phyloP scores from a whole-genome alignment of 2,888 invertebrate genomes.

The Quadroppia sp. region DNA sequence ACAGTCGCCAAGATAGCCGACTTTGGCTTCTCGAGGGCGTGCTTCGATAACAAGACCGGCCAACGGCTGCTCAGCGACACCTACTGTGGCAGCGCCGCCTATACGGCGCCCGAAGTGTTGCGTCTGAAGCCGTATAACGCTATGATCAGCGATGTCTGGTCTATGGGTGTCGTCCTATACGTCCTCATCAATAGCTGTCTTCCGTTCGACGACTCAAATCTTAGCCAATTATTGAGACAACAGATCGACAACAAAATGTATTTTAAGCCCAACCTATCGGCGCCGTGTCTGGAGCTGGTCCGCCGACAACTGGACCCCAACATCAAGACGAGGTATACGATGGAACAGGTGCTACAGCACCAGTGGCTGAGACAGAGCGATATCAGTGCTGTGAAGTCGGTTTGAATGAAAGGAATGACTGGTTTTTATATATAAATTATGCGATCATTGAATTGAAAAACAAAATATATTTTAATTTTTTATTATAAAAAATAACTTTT shows the following conservation, averaged over 20 bases:
- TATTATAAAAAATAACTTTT: too few relatives aligned
- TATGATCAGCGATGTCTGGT: conserved; percentile 58
- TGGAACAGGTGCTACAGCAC: conserved; percentile 42
- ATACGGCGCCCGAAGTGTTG: conserved; percentile 79
- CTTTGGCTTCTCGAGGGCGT: conserved; percentile 62
- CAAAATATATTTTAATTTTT: too few relatives aligned
- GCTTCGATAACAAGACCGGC: conserved; percentile 46
- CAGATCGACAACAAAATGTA: not conserved
- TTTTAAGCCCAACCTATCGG: not conserved
- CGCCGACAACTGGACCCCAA: conserved; percentile 78
- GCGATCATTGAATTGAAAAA: too few relatives aligned
- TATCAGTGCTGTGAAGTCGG: too few relatives aligned
- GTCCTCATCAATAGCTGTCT: conserved; percentile 39
- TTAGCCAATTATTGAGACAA: conserved; percentile 8
- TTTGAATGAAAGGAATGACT: too few relatives aligned
- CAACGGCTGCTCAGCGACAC: conserved; percentile 69
- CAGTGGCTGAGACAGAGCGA: too few relatives aligned
- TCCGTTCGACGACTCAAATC: conserved; percentile 32
- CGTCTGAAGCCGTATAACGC: conserved; percentile 69
- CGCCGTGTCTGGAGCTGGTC: conserved; percentile 64
- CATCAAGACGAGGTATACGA: conserved; percentile 61
- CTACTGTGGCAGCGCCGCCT: conserved; percentile 80
- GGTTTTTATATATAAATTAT: too few relatives aligned
- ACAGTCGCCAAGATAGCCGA: conserved; percentile 58
- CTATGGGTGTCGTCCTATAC: conserved; percentile 42